A percentile compares a stretch with the other conserved stretches of the same genome.
Conservation (phyloP, 2,888 invertebrate species). For the Cerastoderma edule region DNA sequence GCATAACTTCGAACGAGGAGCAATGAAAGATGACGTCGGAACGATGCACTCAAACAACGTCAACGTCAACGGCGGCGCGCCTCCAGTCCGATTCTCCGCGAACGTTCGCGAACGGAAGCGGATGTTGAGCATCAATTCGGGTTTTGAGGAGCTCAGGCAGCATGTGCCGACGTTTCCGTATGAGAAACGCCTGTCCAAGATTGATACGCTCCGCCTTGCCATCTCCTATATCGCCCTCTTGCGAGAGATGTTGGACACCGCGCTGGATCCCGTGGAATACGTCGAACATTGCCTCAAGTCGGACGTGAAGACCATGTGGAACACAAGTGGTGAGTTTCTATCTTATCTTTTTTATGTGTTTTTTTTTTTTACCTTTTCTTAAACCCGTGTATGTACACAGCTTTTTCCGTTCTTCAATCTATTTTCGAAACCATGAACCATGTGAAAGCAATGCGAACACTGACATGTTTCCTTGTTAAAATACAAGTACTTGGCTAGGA, state of each 20-base stretch:
- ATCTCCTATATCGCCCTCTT: constrained; percentile 97
- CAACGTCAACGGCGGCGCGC: constrained; percentile 26
- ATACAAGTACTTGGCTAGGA: too few species aligned
- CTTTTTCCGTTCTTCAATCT: too few species aligned
- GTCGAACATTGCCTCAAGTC: constrained; percentile 94
- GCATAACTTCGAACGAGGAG: too few species aligned
- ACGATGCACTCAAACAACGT: too few species aligned
- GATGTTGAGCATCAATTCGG: constrained; percentile 96
- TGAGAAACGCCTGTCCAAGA: constrained; percentile 98
- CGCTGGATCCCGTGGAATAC: constrained; percentile 95
- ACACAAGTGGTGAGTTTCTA: constrained; percentile 92
- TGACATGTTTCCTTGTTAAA: too few species aligned
- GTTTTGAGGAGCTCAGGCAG: constrained; percentile 98
- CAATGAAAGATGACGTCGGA: too few species aligned
- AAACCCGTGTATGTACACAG: too few species aligned
- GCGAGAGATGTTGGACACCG: constrained; percentile 88
- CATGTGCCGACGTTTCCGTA: constrained; percentile 99
- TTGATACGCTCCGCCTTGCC: constrained; percentile 97
- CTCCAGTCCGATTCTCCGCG: constrained; percentile 91
- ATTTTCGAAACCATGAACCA: too few species aligned
- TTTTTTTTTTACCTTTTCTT: not conserved
- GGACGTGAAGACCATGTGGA: constrained; percentile 92
- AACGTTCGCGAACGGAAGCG: constrained; percentile 98
- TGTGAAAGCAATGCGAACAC: too few species aligned
- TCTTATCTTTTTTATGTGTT: not conserved